Base-by-base conservation (phyloP, 1,140 invertebrate genomes). In the Hyles vespertilio region DNA sequence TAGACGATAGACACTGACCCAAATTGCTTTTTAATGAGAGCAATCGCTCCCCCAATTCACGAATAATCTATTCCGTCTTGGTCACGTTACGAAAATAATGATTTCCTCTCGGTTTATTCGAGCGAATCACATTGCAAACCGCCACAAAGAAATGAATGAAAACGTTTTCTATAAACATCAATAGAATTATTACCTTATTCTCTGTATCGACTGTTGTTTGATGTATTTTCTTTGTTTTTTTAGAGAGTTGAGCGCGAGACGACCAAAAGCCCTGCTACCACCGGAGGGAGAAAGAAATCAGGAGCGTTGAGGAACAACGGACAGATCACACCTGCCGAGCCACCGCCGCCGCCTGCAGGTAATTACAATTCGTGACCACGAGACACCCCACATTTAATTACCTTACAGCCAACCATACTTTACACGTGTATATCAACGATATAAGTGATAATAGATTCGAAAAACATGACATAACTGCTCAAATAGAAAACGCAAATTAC, bases 221-320 rank as follows among this genome's bases (percentile, higher is more conserved):
- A 45, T 45, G 10, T 45, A 12, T 51, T 36, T 51, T 40, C 57
- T 46, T 60, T 69, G 33, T 78, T 72, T 50, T 84, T 84, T 5
- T 72, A 87, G 85, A 80, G 85, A 59, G 70, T 87, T 57, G 85
- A 88, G 63, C 72, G 85, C 56, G 85, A 88, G 70, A 76, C 70
- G 43, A 82, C 79, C 11, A 86, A 84, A 68, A 86, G 81, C 70
- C 83, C 85, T 61, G 85, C 85, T n/a, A 86, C 78, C 8, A 84
- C 85, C 48, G 84, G 79, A 22, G 77, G 79, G 34, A 87, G 82
- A 62, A 87, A 88, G 71, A 85, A 85, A 54, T 64, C 79, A 55
- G 68, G 71, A 46, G 70, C 73, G 6, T 74, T 87, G 49, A 75
- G 72, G 49, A 84, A 72, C 69, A 88, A 86, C 85, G 85, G 85